Base-by-base conservation (phyloP, 2,797 vertebrate species). In the Alauda arvensis region DNA sequence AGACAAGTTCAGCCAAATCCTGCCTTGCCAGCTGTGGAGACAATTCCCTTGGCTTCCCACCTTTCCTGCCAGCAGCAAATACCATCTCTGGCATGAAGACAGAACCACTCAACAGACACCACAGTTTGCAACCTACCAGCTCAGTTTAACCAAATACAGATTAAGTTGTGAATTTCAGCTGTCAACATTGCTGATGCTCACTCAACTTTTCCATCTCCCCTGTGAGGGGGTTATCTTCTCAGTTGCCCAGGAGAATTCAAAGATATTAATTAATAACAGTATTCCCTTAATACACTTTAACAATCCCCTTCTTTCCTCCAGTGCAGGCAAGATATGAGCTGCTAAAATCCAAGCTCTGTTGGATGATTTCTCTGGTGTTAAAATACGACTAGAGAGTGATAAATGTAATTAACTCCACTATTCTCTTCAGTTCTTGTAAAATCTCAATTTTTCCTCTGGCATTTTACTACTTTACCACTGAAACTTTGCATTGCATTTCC, bases 111-210 rank as follows among this genome's bases (percentile, higher is more conserved):
- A 51, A 69, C 61, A 65, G 31, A 65, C 25, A 63, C 20, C 60
- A 42, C 19, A 15, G 18, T 34, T 62, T 65, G 40, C 31, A 71
- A 45, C 7, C 20, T 40, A 52, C 43, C 10, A 16, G 42, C 89
- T 75, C 72, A 34, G 13, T 76, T 88, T 49, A 86, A 66, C 24
- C n/a, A 67, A 72, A 46, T 24, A 26, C 24, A 68, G 52, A 83
- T 71, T 31, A 68, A 80, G 29, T 28, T 63, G 56, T 78, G 85
- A 75, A 78, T 81, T 74, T 83, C 70, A 83, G 19, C 37, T 71
- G 52, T 24, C 28, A 85, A 5, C 0, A 0, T 49, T 52, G 42
- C n/a, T 3, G 8, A 31, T 14, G 2, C 11, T 85, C 18, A 31
- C 10, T 57, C 6, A 10, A 69, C 39, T 78, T 69, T 83, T 74